Evolutionary conservation across 2,888 invertebrate genomes (phyloP), one percentile per base, ranked within the genome.

Genomic region (Drosophila flavopinicola): DNA sequence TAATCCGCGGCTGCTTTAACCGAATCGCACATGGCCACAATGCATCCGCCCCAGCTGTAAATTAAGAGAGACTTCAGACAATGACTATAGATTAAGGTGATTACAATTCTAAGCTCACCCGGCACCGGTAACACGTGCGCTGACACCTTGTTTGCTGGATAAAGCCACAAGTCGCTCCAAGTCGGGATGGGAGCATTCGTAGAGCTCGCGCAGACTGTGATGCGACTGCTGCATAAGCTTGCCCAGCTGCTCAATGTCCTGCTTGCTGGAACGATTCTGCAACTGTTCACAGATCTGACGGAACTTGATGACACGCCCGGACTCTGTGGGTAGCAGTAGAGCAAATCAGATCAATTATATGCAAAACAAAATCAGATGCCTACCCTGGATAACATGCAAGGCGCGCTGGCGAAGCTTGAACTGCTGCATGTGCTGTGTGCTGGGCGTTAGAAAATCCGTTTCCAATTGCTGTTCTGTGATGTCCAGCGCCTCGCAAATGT

Each of bases 41-140:
- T 94, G 91, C 99, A 99, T 4, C 99, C 99, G 30, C 99, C 99
- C 99, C 99, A 99, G 6, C 95, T 95, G 80, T 6, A 75, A 60
- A 6, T 1, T 7, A 2, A 7, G 17, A 2, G 7, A 15, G 0
- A 17, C 24, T 9, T 15, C 3, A 11, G 7, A 6, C 5, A 17
- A 3, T 5, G 17, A 0, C 6, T 7, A 3, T 25, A 17, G 11
- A 6, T 15, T n/a, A 1, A 1, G 1, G 23, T 7, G n/a, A 24
- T 5, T 37, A 9, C 1, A n/a, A 20, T n/a, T 2, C 0, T 6
- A n/a, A 10, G 59, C 85, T 90, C 90, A 94, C 92, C 98, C 98
- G 25, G 99, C 99, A 29, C 99, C 99, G 1, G 99, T 99, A 32
- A 99, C 92, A 47, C 99, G 94, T n/a, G 97, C 96, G 35, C 97